phyloP scores from a whole-genome alignment of 2,113 vertebrate species.

The Prochilodus magdalenae region DNA sequence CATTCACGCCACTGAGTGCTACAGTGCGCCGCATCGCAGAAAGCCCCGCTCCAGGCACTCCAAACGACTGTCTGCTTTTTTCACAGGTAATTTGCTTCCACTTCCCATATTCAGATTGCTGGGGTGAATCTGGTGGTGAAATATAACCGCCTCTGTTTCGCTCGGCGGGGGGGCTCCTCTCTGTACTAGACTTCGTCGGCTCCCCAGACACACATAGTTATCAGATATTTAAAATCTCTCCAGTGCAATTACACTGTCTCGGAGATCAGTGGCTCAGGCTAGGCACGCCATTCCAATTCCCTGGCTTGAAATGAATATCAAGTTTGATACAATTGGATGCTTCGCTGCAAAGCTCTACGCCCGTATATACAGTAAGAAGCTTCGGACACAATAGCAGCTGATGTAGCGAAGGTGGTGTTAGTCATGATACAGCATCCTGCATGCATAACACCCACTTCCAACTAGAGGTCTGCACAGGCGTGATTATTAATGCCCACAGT shows the following conservation, averaged over 20 bases:
- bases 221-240: slow-evolving; percentile 60
- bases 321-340: no score
- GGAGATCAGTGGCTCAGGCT: neutral
- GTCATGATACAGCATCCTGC: no score
- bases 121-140: slow-evolving; percentile 55
- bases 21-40: slow-evolving; percentile 53
- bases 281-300: neutral
- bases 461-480: no score
- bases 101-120: slow-evolving; percentile 68
- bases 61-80: slow-evolving; percentile 68
- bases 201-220: slow-evolving; percentile 44
- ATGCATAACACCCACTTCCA: no score
- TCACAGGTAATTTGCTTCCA: slow-evolving; percentile 75
- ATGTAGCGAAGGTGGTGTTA: no score
- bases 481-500: no score
- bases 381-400: no score
- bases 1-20: slow-evolving; percentile 57
- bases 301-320: neutral
- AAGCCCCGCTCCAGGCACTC: slow-evolving; percentile 49
- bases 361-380: no score
- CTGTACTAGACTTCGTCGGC: slow-evolving; percentile 55
- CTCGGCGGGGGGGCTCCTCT: slow-evolving; percentile 46
- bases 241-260: slow-evolving; percentile 48
- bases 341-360: no score
- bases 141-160: slow-evolving; percentile 57